A percentile compares a stretch with the other conserved stretches of the same genome.
Conservation (phyloP, 64 coral and sea anemone species). For the Platygyra sinensis region DNA sequence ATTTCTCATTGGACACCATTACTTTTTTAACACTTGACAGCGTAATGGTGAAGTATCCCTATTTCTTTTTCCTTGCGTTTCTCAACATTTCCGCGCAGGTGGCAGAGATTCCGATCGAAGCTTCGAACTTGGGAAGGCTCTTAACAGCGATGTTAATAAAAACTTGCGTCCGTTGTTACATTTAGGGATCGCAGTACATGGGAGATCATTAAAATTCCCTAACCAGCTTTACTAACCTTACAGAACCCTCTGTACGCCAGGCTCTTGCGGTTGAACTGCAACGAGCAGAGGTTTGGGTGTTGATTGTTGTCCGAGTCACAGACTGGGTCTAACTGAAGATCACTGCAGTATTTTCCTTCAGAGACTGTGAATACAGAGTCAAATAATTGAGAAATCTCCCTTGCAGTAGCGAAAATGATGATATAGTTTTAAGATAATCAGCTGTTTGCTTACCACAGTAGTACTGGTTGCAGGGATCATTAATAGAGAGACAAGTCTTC, state of each 20-base stretch:
- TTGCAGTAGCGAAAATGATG: background rate
- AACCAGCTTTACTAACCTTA: constrained; percentile 52
- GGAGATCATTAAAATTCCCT: background rate
- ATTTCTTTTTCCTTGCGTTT: too few relatives aligned
- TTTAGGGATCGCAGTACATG: too few relatives aligned
- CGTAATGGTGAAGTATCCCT: too few relatives aligned
- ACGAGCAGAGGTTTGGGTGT: constrained; percentile 86
- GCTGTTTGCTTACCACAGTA: constrained; percentile 66
- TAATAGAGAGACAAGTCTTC: constrained; percentile 76
- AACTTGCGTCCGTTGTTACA: too few relatives aligned
- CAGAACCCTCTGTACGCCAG: constrained; percentile 92
- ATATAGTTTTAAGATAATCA: background rate
- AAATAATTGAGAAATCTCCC: background rate
- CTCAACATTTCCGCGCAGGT: too few relatives aligned
- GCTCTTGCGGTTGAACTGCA: constrained; percentile 69
- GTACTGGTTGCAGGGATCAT: constrained; percentile 71
- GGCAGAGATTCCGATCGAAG: too few relatives aligned
- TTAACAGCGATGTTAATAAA: too few relatives aligned
- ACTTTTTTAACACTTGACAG: too few relatives aligned
- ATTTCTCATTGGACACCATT: too few relatives aligned
- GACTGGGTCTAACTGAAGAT: constrained; percentile 81
- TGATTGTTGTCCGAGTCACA: constrained; percentile 79
- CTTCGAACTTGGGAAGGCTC: too few relatives aligned
- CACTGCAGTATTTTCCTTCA: constrained; percentile 63
- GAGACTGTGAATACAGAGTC: constrained; percentile 20